phyloP scores from a whole-genome alignment of 2,797 vertebrate species.

The Takifugu ocellatus region DNA sequence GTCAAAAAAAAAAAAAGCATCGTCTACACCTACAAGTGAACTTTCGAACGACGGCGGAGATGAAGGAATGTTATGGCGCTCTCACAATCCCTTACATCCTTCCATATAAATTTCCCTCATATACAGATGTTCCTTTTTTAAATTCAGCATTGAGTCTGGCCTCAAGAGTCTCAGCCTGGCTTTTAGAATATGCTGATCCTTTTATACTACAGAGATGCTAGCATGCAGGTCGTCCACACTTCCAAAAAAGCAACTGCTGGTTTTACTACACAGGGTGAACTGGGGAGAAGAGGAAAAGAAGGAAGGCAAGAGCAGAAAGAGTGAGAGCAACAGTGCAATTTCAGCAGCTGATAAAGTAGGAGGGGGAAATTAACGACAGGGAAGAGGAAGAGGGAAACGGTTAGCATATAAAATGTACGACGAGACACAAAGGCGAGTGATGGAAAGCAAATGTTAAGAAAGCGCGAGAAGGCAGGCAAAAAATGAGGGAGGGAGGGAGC shows the following conservation, averaged over 20 bases:
- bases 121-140: no score
- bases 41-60: constrained; percentile 33
- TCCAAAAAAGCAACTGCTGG: constrained; percentile 3
- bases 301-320: neutral
- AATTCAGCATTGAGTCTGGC: neutral
- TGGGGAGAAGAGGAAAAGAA: neutral
- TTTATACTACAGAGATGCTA: constrained; percentile 8
- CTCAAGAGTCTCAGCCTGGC: neutral
- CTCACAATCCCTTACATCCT: no score
- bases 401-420: constrained; percentile 43
- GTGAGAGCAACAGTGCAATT: neutral
- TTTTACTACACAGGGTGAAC: neutral
- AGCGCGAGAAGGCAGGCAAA: constrained; percentile 23
- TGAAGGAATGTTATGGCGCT: constrained; percentile 13
- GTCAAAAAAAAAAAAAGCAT: constrained; percentile 37
- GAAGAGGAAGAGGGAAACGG: constrained; percentile 24
- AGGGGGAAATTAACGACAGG: constrained; percentile 22
- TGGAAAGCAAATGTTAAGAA: constrained; percentile 57
- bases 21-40: constrained; percentile 51
- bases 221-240: constrained; percentile 4
- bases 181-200: no score
- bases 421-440: constrained; percentile 61
- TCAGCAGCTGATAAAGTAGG: constrained; percentile 10
- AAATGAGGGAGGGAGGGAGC: constrained; percentile 23
- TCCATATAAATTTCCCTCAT: neutral